Evolutionary conservation across 2,888 invertebrate genomes (phyloP).

Genomic region (Acleris holmiana): DNA sequence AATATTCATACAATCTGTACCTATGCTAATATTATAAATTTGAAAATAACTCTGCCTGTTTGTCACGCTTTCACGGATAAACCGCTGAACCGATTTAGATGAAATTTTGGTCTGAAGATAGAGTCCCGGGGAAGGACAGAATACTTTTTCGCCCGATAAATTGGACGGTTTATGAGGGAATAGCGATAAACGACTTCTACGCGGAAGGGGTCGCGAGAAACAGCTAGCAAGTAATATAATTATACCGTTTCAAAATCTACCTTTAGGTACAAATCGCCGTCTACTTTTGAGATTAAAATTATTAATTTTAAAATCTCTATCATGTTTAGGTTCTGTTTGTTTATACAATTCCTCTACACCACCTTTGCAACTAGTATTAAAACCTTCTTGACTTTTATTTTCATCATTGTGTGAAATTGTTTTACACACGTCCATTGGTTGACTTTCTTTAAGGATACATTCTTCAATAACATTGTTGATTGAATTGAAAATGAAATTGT

Average conservation of each 20-base stretch:
- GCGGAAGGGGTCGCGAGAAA: too few relatives aligned
- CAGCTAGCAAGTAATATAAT: background rate
- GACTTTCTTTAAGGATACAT: background rate
- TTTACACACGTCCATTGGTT: background rate
- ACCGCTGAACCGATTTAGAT: too few relatives aligned
- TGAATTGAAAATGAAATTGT: conserved; percentile 19
- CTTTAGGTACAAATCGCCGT: conserved; percentile 84
- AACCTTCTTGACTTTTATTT: background rate
- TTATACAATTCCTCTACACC: background rate
- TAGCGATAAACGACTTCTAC: too few relatives aligned
- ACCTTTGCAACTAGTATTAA: background rate
- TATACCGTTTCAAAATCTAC: conserved; percentile 51
- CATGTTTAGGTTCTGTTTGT: background rate
- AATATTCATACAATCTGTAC: too few relatives aligned
- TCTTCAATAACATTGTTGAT: conserved; percentile 10
- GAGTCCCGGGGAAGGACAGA: too few relatives aligned
- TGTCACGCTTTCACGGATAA: too few relatives aligned
- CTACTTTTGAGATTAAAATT: conserved; percentile 70
- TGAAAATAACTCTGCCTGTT: too few relatives aligned
- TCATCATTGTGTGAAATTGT: background rate
- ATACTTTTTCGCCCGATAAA: too few relatives aligned
- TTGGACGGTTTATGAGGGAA: too few relatives aligned
- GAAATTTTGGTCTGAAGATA: too few relatives aligned
- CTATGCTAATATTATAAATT: too few relatives aligned
- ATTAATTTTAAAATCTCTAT: conserved; percentile 18